Evolutionary conservation across 2,797 vertebrate genomes (phyloP).

Genomic region (Huso huso): DNA sequence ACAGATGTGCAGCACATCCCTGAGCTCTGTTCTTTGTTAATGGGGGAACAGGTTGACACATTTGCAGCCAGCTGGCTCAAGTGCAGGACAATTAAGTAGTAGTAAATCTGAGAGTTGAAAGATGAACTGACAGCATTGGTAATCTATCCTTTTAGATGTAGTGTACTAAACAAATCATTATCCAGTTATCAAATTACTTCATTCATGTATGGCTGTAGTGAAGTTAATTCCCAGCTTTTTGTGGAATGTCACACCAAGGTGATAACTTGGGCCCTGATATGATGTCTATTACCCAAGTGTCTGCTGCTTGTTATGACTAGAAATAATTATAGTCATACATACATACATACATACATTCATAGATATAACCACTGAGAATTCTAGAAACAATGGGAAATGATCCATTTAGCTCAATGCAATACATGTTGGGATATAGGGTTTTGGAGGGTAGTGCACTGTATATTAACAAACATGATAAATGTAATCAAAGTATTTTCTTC

Average conservation of each 20-base stretch:
- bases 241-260: neutral
- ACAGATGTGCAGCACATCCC: slow-evolving; percentile 2
- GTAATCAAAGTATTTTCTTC: too few species aligned
- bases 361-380: too few species aligned
- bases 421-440: too few species aligned
- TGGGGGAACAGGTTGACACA: slow-evolving; percentile 6
- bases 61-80: slow-evolving; percentile 4
- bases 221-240: slow-evolving; percentile 4
- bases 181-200: slow-evolving; percentile 14
- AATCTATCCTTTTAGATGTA: slow-evolving; percentile 7
- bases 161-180: slow-evolving; percentile 5
- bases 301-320: too few species aligned
- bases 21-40: slow-evolving; percentile 2
- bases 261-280: neutral
- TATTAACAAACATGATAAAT: too few species aligned
- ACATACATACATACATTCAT: too few species aligned
- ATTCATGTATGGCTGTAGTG: slow-evolving; percentile 12
- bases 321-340: too few species aligned
- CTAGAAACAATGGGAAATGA: too few species aligned
- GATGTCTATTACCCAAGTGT: too few species aligned
- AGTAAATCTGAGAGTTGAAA: neutral
- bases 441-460: too few species aligned
- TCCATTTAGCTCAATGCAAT: neutral
- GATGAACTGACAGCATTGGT: neutral
- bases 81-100: neutral